phyloP scores from a whole-genome alignment of 2,113 vertebrate genomes.

The Microtus richardsoni region DNA sequence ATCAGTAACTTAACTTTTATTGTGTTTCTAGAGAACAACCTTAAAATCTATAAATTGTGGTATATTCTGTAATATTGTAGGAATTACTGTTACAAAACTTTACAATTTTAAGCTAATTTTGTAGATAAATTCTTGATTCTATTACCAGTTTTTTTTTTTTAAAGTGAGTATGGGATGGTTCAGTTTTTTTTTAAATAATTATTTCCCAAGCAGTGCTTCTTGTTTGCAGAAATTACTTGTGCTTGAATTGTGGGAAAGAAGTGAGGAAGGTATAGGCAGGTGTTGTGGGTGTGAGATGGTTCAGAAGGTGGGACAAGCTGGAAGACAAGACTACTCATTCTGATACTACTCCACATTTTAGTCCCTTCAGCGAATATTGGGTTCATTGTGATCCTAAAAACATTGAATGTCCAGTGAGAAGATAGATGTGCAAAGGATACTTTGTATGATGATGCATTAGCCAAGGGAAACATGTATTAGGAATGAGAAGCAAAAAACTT shows the following conservation, averaged over 20 bases:
- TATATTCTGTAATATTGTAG: background rate
- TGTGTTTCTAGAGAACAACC: background rate
- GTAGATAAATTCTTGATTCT: background rate
- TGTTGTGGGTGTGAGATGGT: background rate
- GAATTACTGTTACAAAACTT: background rate
- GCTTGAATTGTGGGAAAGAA: background rate
- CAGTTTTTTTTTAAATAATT: background rate
- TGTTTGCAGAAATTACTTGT: background rate
- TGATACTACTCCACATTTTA: background rate
- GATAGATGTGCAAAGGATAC: background rate
- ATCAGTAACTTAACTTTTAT: background rate
- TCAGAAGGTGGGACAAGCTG: background rate
- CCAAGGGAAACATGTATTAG: background rate
- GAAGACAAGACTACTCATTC: background rate
- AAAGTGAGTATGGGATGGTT: background rate
- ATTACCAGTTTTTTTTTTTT: too few relatives aligned
- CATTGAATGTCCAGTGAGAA: background rate
- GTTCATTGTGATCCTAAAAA: background rate
- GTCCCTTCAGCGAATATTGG: background rate
- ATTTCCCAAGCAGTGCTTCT: background rate
- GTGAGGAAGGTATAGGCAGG: background rate
- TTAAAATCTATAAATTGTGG: conserved; percentile 18
- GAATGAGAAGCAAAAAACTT: background rate
- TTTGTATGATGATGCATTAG: background rate
- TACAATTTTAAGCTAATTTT: background rate